Evolutionary conservation across 2,113 vertebrate species (phyloP).

Genomic region (Hymenochirus boettgeri): DNA sequence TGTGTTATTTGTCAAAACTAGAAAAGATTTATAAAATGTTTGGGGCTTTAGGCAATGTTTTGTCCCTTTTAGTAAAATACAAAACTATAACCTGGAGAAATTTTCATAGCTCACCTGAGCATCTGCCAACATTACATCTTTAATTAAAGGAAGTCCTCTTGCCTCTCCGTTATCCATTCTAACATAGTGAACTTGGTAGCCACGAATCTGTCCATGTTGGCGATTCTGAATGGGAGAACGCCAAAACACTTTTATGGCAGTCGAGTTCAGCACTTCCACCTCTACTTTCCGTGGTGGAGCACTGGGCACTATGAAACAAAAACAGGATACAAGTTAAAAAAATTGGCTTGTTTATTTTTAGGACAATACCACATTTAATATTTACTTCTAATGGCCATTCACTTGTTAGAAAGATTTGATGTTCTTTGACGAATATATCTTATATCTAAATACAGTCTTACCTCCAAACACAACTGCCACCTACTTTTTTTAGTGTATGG

Average conservation of each 20-base stretch:
- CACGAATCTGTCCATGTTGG: slow-evolving; percentile 94
- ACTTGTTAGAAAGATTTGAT: no score
- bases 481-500: no score
- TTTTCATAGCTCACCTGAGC: slow-evolving; percentile 77
- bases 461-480: no score
- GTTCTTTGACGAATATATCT: no score
- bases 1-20: no score
- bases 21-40: no score
- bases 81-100: background rate
- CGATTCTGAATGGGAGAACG: slow-evolving; percentile 82
- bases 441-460: no score
- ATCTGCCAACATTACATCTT: slow-evolving; percentile 94
- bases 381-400: no score
- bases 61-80: background rate
- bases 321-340: background rate
- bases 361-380: no score
- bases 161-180: slow-evolving; percentile 93
- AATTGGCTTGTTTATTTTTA: background rate
- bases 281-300: slow-evolving; percentile 90
- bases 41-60: background rate
- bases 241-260: slow-evolving; percentile 92
- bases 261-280: slow-evolving; percentile 91
- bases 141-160: slow-evolving; percentile 86
- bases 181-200: slow-evolving; percentile 96
- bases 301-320: slow-evolving; percentile 77